Evolutionary conservation across 2,113 vertebrate genomes (phyloP).

Genomic region (Laticauda colubrina): DNA sequence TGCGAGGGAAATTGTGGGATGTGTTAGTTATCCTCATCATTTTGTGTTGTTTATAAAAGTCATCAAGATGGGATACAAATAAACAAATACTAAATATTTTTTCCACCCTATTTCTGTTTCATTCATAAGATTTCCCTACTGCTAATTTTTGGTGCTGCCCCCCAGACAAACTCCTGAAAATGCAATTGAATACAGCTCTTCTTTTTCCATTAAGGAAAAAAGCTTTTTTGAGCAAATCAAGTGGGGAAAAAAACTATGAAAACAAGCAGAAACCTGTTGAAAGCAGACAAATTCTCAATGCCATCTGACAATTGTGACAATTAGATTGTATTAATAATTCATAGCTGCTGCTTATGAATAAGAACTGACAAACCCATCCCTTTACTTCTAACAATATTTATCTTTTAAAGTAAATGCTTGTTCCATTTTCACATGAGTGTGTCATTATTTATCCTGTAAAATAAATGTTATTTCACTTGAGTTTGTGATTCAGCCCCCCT

Average conservation of each 20-base stretch:
- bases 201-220: slow-evolving; percentile 31
- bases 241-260: slow-evolving; percentile 40
- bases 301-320: neutral
- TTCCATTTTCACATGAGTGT: neutral
- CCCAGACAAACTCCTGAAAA: slow-evolving; percentile 27
- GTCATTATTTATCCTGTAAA: neutral
- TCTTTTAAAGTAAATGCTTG: neutral
- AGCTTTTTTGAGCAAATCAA: slow-evolving; percentile 41
- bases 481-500: neutral
- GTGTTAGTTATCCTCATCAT: too few relatives aligned
- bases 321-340: neutral
- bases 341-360: neutral
- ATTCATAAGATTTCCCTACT: slow-evolving; percentile 26
- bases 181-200: slow-evolving; percentile 44
- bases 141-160: neutral
- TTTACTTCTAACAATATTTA: neutral
- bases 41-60: too few relatives aligned
- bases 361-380: neutral
- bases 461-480: neutral
- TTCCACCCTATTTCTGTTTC: slow-evolving; percentile 10
- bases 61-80: too few relatives aligned
- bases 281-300: neutral
- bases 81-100: slow-evolving; percentile 19
- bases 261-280: neutral
- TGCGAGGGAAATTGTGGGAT: too few relatives aligned